Evolutionary conservation across 2,797 vertebrate genomes (phyloP).

Genomic region (Spea hammondii): DNA sequence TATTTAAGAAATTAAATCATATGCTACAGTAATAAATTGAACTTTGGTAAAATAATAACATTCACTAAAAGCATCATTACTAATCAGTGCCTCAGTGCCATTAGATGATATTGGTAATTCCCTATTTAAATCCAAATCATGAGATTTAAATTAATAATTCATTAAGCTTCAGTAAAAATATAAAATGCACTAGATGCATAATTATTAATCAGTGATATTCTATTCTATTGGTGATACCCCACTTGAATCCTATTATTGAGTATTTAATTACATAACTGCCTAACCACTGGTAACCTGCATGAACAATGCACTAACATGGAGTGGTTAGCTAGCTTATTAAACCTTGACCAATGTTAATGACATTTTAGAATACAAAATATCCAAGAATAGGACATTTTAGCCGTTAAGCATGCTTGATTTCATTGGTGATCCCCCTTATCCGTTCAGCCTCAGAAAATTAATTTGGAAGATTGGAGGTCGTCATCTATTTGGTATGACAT

Average conservation of each 20-base stretch:
- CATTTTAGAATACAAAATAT: slow-evolving; percentile 4
- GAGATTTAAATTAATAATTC: too few species aligned
- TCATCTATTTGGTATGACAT: too few species aligned
- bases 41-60: too few species aligned
- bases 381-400: too few species aligned
- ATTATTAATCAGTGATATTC: slow-evolving; percentile 11
- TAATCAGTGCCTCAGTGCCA: too few species aligned
- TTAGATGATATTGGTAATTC: too few species aligned
- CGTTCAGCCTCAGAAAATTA: too few species aligned
- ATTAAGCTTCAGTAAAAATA: too few species aligned
- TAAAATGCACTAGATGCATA: background rate
- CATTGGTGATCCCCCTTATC: too few species aligned
- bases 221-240: slow-evolving; percentile 17
- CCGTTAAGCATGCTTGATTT: too few species aligned
- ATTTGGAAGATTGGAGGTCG: too few species aligned
- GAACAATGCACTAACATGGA: background rate
- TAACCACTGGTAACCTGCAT: slow-evolving; percentile 15
- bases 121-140: too few species aligned
- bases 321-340: slow-evolving; percentile 2
- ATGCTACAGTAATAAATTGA: background rate
- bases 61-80: background rate
- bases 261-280: slow-evolving; percentile 17
- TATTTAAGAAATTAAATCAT: background rate
- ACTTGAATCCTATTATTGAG: background rate
- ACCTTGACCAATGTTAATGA: slow-evolving; percentile 25